Base-by-base conservation (phyloP, 1,140 invertebrate species). In the Drosophila punjabiensis region DNA sequence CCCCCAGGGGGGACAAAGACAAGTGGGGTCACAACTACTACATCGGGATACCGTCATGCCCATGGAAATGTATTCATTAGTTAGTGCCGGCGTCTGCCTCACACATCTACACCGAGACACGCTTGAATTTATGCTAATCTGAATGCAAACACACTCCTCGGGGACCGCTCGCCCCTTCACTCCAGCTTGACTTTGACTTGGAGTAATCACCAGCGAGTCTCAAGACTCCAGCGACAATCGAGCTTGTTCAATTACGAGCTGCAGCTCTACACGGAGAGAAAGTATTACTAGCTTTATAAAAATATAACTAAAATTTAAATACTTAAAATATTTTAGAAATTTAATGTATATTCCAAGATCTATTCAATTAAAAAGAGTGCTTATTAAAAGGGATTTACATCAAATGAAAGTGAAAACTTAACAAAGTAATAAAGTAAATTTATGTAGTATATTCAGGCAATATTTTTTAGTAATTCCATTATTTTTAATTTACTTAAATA, bases 81-180 rank as follows among this genome's bases (percentile, higher is more conserved):
- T 84, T 68, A 68, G 81, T 76, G 80, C 80, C 66, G 62, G 62
- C 73, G 61, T 77, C 77, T 81, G 75, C 58, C 60, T 68, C 68
- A 59, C 63, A 78, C 80, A 69, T 43, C 52, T 60, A 60, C 68
- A 58, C 55, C 63, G 55, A 80, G 41, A 59, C 33, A 43, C 37
- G 55, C 69, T 82, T 87, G 75, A 85, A 89, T 88, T 89, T 88
- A 88, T 88, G 85, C 85, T 89, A 88, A 88, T 88, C 81, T 66
- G 61, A 60, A 74, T 82, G 86, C 81, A 87, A 87, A 76, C 79
- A 88, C 78, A 65, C 59, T 59, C 76, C 45, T 58, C 39, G 24
- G 68, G 33, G 35, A 59, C 71, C 18, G 37, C 32, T 16, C 18
- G 24, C 28, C 39, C 53, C 55, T 56, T 30, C 24, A 43, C 68